A percentile compares a stretch with the other conserved stretches of the same genome.
Evolutionary conservation across 2,888 invertebrate genomes (phyloP).

Genomic region (Watsonalla binaria): DNA sequence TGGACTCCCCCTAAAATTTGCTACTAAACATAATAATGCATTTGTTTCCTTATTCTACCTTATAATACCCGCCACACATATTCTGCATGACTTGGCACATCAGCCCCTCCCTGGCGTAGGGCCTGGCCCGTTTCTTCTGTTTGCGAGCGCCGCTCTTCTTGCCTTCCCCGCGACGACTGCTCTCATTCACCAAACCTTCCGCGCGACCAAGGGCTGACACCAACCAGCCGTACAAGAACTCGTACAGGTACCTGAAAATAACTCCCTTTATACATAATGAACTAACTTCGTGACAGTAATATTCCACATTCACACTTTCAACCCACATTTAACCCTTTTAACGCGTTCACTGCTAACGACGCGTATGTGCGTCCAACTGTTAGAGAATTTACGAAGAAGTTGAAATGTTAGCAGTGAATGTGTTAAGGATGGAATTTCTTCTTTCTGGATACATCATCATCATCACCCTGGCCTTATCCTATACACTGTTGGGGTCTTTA

Average conservation of each 20-base stretch:
- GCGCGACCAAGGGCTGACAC: constrained; percentile 94
- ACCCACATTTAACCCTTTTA: too few species aligned
- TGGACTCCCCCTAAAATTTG: background rate
- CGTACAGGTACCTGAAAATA: constrained; percentile 88
- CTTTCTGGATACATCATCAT: too few species aligned
- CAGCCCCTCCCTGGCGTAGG: constrained; percentile 90
- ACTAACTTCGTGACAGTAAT: too few species aligned
- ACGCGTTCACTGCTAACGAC: too few species aligned
- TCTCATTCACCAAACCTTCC: constrained; percentile 88
- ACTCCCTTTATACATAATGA: too few species aligned
- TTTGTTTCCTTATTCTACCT: constrained; percentile 71
- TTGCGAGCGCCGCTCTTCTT: constrained; percentile 61
- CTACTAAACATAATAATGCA: background rate
- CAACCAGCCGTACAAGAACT: constrained; percentile 96
- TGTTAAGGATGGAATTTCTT: too few species aligned
- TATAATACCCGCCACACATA: constrained; percentile 96
- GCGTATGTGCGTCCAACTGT: too few species aligned
- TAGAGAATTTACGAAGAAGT: too few species aligned
- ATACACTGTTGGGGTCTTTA: too few species aligned
- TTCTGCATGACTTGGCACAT: constrained; percentile 95
- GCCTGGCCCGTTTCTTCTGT: constrained; percentile 83
- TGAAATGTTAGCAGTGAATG: too few species aligned
- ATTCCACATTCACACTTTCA: too few species aligned
- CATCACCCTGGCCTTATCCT: too few species aligned
- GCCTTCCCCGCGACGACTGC: constrained; percentile 50